Evolutionary conservation across 2,888 invertebrate species (phyloP).

Genomic region (Pristionchus fissidentatus): DNA sequence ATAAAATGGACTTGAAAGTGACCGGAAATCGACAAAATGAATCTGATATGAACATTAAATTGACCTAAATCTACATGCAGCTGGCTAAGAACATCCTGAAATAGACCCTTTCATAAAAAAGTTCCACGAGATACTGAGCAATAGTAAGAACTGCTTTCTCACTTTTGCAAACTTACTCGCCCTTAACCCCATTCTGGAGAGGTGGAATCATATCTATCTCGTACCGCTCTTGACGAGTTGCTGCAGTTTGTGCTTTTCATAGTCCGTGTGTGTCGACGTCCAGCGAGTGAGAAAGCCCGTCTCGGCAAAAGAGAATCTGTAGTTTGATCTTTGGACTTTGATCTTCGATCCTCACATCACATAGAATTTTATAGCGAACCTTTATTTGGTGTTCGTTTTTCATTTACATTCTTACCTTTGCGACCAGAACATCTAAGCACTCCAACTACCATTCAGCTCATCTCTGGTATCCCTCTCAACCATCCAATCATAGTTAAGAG

Average conservation of each 20-base stretch:
- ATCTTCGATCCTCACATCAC: too few relatives aligned
- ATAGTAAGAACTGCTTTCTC: neutral
- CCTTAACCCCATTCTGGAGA: neutral
- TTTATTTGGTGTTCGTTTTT: neutral
- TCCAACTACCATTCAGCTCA: too few relatives aligned
- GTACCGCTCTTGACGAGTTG: constrained; percentile 68
- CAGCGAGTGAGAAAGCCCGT: constrained; percentile 74
- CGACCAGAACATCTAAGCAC: too few relatives aligned
- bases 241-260: constrained; percentile 61
- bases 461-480: too few relatives aligned
- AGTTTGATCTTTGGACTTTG: neutral
- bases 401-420: too few relatives aligned
- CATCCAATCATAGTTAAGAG: too few relatives aligned
- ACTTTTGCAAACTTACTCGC: neutral
- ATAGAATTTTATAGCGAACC: neutral
- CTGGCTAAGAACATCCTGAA: too few relatives aligned
- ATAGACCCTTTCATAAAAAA: constrained; percentile 29
- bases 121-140: neutral
- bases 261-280: constrained; percentile 63
- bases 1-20: too few relatives aligned
- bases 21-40: neutral
- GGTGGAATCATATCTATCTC: neutral
- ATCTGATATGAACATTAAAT: neutral
- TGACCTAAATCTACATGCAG: too few relatives aligned
- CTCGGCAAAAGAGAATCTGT: constrained; percentile 77